Evolutionary conservation across 2,113 vertebrate species (phyloP), one percentile per base, ranked within the genome.

Genomic region (Percopsis transmontana): DNA sequence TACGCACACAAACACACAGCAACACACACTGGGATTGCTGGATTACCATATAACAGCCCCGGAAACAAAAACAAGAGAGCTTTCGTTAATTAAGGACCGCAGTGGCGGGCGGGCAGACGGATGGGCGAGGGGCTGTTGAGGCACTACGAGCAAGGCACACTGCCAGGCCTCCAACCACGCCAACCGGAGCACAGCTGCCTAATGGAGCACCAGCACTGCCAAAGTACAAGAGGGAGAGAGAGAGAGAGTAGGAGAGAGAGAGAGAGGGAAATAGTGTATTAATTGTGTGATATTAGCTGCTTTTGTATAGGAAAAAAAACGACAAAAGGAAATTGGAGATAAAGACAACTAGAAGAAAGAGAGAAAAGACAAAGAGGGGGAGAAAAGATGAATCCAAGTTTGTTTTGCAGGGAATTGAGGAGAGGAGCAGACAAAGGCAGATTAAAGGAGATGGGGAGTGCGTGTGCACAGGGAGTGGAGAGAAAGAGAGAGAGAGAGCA

Each of bases 181-280:
- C 89, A 91, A 82, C 77, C 76, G 82, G 78, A 81, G 81, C 85
- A 88, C 87, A 88, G 88, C 83, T 88, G 86, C 85, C 83, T 91
- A 91, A 91, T 90, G 85, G 86, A 83, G 88, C 57, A 62, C 84
- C 90, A 89, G 90, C 88, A 87, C 66, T 57, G 52, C 65, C 7
- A 33, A 71, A 60, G 70, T 64, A 77, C 44, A 16, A 47, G 70
- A 72, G 76, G 58, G 62, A 18, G 24, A 44, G 65, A 16, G 45
- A 21, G 50, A 1, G 44, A 19, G 23, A 55, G 12, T 0, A 1
- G 19, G 40, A n/a, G 20, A 15, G n/a, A 19, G 2, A 1, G n/a
- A 40, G 59, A 20, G 33, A 51, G 18, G 10, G 33, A 4, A 33
- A 33, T 33, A 33, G 27, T 33, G 27, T 33, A 33, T 33, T 33